Conservation (phyloP, 2,113 vertebrate species). For the Hepsetus odoe region DNA sequence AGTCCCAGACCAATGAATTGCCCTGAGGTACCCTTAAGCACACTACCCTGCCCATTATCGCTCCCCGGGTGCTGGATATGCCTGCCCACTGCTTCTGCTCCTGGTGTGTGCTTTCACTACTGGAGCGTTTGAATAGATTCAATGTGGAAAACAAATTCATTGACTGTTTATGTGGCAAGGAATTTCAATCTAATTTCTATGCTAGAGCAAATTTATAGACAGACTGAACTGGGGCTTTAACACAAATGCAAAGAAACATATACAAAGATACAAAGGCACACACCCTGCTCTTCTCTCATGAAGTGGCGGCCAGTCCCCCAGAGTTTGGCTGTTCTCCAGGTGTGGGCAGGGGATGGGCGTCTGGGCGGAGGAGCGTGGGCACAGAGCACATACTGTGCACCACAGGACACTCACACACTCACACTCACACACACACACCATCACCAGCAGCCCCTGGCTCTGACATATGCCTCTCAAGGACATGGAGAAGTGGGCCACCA, state of each 20-base stretch:
- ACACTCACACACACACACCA: constrained; percentile 30
- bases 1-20: no score
- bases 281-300: constrained; percentile 22
- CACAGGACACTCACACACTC: constrained; percentile 60
- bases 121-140: no score
- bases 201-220: no score
- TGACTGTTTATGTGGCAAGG: no score
- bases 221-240: no score
- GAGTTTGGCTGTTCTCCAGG: constrained; percentile 79
- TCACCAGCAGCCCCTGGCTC: constrained; percentile 71
- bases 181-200: no score
- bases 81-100: no score
- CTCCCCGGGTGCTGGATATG: no score
- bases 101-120: no score
- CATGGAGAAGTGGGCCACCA: constrained; percentile 78
- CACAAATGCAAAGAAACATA: not conserved
- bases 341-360: constrained; percentile 70
- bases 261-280: not conserved
- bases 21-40: no score
- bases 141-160: no score
- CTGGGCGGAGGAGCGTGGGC: constrained; percentile 71
- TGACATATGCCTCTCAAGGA: constrained; percentile 82
- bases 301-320: constrained; percentile 66
- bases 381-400: constrained; percentile 79
- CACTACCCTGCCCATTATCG: no score